Percentiles rank a stretch among this genome's conserved stretches.
Evolutionary conservation across 2,113 vertebrate species (phyloP).

Genomic region (Pygathrix nemaeus): DNA sequence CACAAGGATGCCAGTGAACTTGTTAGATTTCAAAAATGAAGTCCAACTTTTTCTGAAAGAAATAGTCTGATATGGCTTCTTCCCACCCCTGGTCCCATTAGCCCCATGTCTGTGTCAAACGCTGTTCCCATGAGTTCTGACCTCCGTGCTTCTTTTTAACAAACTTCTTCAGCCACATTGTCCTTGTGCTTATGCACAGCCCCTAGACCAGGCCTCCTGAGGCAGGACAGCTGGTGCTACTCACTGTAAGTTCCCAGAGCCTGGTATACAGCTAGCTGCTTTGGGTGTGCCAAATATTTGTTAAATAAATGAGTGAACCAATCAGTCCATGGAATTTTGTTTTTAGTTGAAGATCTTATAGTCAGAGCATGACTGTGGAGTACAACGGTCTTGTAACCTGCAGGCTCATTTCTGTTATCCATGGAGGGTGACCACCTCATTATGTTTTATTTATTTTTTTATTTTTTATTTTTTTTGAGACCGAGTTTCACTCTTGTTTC

Average conservation of each 20-base stretch:
- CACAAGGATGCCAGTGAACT: background rate
- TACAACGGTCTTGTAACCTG: background rate
- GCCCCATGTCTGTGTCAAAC: background rate
- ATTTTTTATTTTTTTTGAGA: too few species aligned
- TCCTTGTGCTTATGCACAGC: background rate
- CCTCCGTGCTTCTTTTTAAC: background rate
- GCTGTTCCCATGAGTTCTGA: background rate
- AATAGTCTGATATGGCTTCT: background rate
- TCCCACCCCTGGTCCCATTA: accelerated
- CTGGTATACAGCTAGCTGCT: background rate
- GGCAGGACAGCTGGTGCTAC: background rate
- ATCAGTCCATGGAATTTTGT: background rate
- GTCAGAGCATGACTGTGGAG: background rate
- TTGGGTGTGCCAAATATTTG: background rate
- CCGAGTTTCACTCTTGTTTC: too few species aligned
- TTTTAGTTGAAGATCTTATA: background rate
- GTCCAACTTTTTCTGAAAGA: background rate
- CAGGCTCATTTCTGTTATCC: background rate
- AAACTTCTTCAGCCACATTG: background rate
- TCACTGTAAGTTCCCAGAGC: background rate
- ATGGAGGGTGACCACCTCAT: background rate
- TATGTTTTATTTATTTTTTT: too few species aligned
- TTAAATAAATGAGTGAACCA: background rate
- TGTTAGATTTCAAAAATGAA: background rate
- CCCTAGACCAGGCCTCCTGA: background rate